Base-by-base conservation (phyloP, 2,113 vertebrate species). In the Python bivittatus region DNA sequence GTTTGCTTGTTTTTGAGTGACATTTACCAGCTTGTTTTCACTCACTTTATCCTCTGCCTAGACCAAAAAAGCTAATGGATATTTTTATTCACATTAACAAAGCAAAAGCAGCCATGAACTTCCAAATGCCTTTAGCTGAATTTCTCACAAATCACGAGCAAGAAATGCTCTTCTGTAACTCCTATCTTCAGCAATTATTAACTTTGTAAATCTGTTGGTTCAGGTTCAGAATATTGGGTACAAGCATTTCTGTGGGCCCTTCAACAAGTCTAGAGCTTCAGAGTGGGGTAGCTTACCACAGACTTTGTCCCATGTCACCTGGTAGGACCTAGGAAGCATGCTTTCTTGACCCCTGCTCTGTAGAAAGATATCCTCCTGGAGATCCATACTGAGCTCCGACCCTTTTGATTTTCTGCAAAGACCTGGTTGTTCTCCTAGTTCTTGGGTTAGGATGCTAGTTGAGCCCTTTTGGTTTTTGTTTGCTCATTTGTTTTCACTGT, bases 101-200 rank as follows among this genome's bases (percentile, higher is more conserved):
- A 96, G 94, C 58, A 1, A 0, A 94, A 3, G 11, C 91, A 87
- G 93, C 86, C 23, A 60, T 27, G 93, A 96, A 96, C 79, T 93
- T 97, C 88, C 86, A 95, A 93, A 90, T 33, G 58, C 92, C 91
- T 94, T 92, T 90, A 92, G 93, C 96, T 96, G 96, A 96, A 96
- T 94, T 97, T 96, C 96, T 96, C 95, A 96, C 92, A 86, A 79
- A 96, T 94, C 94, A 96, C 94, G 96, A 95, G 93, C 95, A 96
- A 97, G 96, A 97, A 96, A 97, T 92, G 93, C 93, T 94, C 95
- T 92, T 92, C 96, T 96, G 96, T 92, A 60, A 93, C 96, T 93
- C 94, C 93, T 92, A 86, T 95, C 93, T 95, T 85, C 91, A 88
- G 87, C 96, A 92, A 97, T 96, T 95, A 97, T 95, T 96, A 95